Percentiles rank a stretch among this genome's conserved stretches.
These are phyloP conservation scores for Anser cygnoides DNA, from an alignment of 2,113 vertebrate species.

Conservation along the genomic window DNA sequence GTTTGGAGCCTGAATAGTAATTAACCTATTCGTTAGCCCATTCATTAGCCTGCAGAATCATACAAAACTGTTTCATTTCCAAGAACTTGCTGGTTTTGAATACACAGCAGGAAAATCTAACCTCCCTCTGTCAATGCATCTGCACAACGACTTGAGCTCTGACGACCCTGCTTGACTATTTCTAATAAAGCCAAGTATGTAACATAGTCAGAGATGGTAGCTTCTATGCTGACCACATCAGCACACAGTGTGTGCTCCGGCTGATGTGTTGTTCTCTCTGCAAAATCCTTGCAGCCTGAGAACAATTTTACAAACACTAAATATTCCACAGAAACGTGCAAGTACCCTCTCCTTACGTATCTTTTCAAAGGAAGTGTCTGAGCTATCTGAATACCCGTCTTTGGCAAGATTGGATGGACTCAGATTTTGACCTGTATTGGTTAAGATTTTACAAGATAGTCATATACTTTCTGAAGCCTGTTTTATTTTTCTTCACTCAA, in stretches of 20 bases:
- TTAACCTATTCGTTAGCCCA: neutral
- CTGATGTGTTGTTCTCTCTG: neutral
- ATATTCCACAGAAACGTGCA: neutral
- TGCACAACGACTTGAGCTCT: neutral
- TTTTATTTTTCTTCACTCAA: neutral
- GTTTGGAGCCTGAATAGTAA: neutral
- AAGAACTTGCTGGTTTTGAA: neutral
- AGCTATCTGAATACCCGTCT: neutral
- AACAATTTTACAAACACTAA: neutral
- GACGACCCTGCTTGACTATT: neutral
- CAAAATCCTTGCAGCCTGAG: neutral
- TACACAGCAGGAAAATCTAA: neutral
- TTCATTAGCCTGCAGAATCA: neutral
- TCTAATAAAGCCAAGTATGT: neutral
- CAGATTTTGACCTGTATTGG: neutral
- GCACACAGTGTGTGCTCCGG: accelerated
- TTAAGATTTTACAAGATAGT: neutral
- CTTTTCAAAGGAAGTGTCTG: neutral
- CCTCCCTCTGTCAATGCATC: neutral
- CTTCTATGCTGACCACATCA: neutral
- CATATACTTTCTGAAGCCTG: neutral
- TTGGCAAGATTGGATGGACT: neutral
- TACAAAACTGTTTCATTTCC: neutral
- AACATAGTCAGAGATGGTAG: neutral
- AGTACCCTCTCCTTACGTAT: neutral